Evolutionary conservation across 2,797 vertebrate genomes (phyloP).

Genomic region (Trematomus bernacchii): DNA sequence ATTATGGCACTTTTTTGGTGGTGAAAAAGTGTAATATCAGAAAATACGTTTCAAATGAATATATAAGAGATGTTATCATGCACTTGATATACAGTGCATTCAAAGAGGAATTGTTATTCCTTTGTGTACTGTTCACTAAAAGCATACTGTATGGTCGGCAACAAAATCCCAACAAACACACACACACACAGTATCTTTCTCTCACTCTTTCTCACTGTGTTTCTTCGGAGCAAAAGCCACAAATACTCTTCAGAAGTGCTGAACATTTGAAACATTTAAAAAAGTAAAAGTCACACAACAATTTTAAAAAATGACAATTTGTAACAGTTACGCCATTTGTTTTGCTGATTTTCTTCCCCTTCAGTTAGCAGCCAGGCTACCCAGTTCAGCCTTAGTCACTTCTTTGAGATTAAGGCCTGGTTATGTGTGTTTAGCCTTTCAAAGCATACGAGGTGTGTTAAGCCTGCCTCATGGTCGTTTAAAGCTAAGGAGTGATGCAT

Average conservation of each 20-base stretch:
- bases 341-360: slow-evolving; percentile 45
- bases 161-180: slow-evolving; percentile 42
- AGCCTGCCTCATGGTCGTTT: slow-evolving; percentile 38
- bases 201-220: slow-evolving; percentile 9
- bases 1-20: slow-evolving; percentile 67
- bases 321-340: slow-evolving; percentile 66
- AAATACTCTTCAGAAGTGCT: slow-evolving; percentile 45
- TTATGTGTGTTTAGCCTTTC: slow-evolving; percentile 34
- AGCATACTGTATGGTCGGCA: slow-evolving; percentile 37
- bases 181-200: slow-evolving; percentile 9
- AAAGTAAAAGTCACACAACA: slow-evolving; percentile 51
- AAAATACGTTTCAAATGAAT: slow-evolving; percentile 52
- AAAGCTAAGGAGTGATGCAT: slow-evolving; percentile 54
- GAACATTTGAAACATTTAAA: slow-evolving; percentile 52
- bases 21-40: slow-evolving; percentile 47
- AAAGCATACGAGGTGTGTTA: slow-evolving; percentile 36
- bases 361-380: slow-evolving; percentile 45
- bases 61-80: slow-evolving; percentile 31
- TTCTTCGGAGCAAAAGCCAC: slow-evolving; percentile 57
- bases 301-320: too few species aligned
- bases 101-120: slow-evolving; percentile 28
- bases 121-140: slow-evolving; percentile 40
- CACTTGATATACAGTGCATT: slow-evolving; percentile 49
- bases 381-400: slow-evolving; percentile 25
- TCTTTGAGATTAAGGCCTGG: slow-evolving; percentile 29